A percentile compares a stretch with the other conserved stretches of the same genome.
These are phyloP conservation scores for Protula sp. DNA, from an alignment of 2,888 invertebrate genomes.

Conservation along the genomic window DNA sequence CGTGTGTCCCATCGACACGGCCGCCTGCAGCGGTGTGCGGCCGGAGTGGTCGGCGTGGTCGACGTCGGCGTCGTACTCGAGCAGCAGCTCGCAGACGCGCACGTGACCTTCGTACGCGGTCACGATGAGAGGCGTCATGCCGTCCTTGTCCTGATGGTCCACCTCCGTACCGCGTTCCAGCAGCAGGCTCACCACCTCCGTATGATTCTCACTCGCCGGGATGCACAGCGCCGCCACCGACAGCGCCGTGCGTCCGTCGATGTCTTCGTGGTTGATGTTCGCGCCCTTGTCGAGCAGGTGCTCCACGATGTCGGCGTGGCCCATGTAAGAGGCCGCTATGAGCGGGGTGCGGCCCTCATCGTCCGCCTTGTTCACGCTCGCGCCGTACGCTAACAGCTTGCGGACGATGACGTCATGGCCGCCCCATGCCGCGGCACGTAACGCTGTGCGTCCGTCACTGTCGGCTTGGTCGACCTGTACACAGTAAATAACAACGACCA, in stretches of 20 bases:
- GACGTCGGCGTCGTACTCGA: conserved; percentile 88
- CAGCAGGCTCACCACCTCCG: conserved; percentile 42
- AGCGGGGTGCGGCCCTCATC: conserved; percentile 56
- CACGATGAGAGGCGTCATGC: conserved; percentile 52
- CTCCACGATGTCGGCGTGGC: conserved; percentile 49
- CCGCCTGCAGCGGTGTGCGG: conserved; percentile 46
- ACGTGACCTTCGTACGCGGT: conserved; percentile 46
- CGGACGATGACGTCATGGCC: conserved; percentile 57
- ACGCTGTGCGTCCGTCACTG: conserved; percentile 68
- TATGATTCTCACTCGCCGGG: conserved; percentile 55
- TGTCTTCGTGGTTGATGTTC: conserved; percentile 65
- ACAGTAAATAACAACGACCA: conserved; percentile 54
- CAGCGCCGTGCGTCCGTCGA: conserved; percentile 84
- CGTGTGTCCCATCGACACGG: conserved; percentile 83
- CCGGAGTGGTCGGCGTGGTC: conserved; percentile 69
- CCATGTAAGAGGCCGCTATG: conserved; percentile 74
- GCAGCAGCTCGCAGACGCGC: conserved; percentile 65
- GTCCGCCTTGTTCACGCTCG: conserved; percentile 55
- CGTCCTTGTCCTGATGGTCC: conserved; percentile 51
- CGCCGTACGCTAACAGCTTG: conserved; percentile 61
- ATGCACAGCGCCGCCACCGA: conserved; percentile 59
- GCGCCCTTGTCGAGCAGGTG: conserved; percentile 58
- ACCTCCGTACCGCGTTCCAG: conserved; percentile 48
- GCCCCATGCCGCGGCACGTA: conserved; percentile 74
- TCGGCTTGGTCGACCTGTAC: conserved; percentile 53